phyloP scores from a whole-genome alignment of 2,888 invertebrate species.

The Sepioteuthis lessoniana region DNA sequence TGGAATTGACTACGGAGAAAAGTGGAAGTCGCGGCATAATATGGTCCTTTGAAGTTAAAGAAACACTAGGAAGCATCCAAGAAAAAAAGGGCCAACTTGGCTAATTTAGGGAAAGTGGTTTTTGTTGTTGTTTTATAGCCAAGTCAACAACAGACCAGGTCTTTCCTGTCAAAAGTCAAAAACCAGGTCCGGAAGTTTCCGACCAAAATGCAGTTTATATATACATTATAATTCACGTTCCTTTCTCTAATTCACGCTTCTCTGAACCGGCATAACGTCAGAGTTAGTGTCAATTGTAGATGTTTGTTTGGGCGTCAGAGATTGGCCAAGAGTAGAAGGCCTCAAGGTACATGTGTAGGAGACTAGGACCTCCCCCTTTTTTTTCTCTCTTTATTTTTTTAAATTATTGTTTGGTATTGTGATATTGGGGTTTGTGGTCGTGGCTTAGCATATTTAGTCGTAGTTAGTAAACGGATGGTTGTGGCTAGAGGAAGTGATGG shows the following conservation, averaged over 20 bases:
- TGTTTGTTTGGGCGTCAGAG: background rate
- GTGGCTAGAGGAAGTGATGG: background rate
- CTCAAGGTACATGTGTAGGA: background rate
- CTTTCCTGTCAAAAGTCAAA: background rate
- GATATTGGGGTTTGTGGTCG: background rate
- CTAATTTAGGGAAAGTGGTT: background rate
- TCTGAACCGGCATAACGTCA: background rate
- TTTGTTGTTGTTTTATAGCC: no score
- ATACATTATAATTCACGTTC: background rate
- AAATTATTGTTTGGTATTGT: background rate
- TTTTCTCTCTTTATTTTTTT: background rate
- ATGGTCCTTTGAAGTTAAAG: background rate
- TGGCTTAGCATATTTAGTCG: background rate
- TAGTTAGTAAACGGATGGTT: background rate
- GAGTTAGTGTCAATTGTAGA: background rate
- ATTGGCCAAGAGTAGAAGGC: background rate
- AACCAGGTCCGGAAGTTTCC: background rate
- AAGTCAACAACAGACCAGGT: background rate
- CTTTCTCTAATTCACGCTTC: background rate
- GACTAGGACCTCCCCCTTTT: no score
- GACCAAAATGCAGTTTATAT: background rate
- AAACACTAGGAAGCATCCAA: background rate
- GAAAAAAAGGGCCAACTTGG: background rate
- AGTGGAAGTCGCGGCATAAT: slow-evolving; percentile 39
- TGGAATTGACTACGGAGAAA: slow-evolving; percentile 44